Conservation (phyloP, 2,888 invertebrate genomes). For the Torymus texanus region DNA sequence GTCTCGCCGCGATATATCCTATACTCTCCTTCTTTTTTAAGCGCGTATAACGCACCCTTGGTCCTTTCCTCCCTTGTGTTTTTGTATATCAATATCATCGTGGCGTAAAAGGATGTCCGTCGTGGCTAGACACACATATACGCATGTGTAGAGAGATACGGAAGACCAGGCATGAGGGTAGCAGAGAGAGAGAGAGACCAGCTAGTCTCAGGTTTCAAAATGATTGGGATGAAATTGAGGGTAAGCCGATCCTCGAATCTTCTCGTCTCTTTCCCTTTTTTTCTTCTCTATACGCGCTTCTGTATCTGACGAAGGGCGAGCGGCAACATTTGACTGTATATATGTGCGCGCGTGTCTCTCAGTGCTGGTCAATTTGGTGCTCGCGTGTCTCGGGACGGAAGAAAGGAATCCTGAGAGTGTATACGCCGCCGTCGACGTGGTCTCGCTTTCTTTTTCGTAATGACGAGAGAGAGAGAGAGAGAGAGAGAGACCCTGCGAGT, state of each 20-base stretch:
- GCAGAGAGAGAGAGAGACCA: constrained; percentile 42
- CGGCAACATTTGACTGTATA: constrained; percentile 16
- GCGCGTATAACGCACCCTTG: constrained; percentile 44
- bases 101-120: constrained; percentile 63
- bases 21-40: constrained; percentile 28
- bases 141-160: constrained; percentile 34
- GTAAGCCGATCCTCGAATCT: constrained; percentile 70
- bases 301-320: constrained; percentile 32
- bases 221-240: constrained; percentile 75
- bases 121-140: constrained; percentile 24
- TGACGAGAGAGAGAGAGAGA: constrained; percentile 1
- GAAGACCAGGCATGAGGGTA: constrained; percentile 18
- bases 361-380: constrained; percentile 67
- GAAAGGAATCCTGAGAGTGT: constrained; percentile 60
- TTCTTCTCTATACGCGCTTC: constrained; percentile 22
- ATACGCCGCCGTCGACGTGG: constrained; percentile 37
- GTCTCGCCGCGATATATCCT: neutral
- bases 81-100: constrained; percentile 69
- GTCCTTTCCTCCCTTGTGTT: constrained; percentile 54
- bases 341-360: constrained; percentile 15
- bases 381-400: constrained; percentile 59
- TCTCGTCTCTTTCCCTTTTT: constrained; percentile 47
- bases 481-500: constrained; percentile 12
- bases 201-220: constrained; percentile 73
- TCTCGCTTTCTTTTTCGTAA: constrained; percentile 5